Evolutionary conservation across 2,113 vertebrate genomes (phyloP), one percentile per base, ranked within the genome.

Genomic region (Onychostoma macrolepis): DNA sequence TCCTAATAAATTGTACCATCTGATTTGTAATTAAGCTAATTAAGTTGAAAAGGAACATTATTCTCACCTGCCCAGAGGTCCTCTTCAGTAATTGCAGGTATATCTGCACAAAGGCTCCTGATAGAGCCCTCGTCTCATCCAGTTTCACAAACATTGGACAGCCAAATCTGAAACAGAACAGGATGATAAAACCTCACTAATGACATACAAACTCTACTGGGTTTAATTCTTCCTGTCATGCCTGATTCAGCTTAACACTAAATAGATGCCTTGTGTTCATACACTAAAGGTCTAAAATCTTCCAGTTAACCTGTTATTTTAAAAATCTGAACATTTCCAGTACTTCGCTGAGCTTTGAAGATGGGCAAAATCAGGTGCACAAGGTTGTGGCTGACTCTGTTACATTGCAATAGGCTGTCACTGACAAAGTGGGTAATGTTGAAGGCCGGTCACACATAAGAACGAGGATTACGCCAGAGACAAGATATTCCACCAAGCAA

Each of bases 21-120:
- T 63, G 10, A 67, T 28, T 67, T 72, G 10, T 13, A 33, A 43
- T 43, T 26, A 76, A 5, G 4, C 12, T 26, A 65, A 26, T 19
- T 26, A 17, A 67, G 63, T 67, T 71, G 36, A 28, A 75, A 26
- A 65, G 28, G 72, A 17, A 17, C 33, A 41, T 38, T 38, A 72
- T 8, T 9, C 91, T 93, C 89, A 94, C 95, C 95, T 95, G 92
- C 91, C 87, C 91, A 87, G 90, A 94, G 94, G 93, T 94, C 91
- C 94, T 92, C 91, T 90, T 91, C 92, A 90, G 91, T 90, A 82
- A 90, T 87, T 87, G 89, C 88, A 87, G 88, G 90, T n/a, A 80
- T 87, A 84, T 80, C 80, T 48, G 69, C 41, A 53, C 86, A 88
- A 86, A 84, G 85, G 83, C 90, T 90, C 91, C 84, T 90, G 74